These are phyloP conservation scores for Kuschelorhynchus macadamiae DNA, from an alignment of 2,888 invertebrate species.

Conservation along the genomic window DNA sequence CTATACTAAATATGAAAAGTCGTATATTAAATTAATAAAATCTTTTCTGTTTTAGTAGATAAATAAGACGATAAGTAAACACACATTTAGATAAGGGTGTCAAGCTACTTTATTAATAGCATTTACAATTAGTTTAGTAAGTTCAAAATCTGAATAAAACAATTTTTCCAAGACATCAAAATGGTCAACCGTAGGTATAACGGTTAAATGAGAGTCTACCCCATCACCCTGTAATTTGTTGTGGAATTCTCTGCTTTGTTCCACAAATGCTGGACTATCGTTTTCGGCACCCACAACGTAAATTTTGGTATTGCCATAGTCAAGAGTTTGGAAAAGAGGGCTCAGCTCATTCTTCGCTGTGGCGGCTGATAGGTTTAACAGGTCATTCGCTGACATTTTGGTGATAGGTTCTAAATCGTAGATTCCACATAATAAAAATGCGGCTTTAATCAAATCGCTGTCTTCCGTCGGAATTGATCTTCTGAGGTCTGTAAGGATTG, in stretches of 20 bases:
- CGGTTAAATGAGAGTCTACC: conserved; percentile 73
- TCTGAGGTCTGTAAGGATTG: conserved; percentile 71
- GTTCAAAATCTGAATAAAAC: conserved; percentile 70
- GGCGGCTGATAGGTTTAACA: conserved; percentile 74
- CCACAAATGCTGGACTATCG: conserved; percentile 79
- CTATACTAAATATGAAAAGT: no score
- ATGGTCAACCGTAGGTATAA: conserved; percentile 75
- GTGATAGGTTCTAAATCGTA: conserved; percentile 82
- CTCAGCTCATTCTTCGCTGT: conserved; percentile 71
- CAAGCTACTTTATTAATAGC: conserved; percentile 25
- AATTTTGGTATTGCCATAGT: conserved; percentile 59
- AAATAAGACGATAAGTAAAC: no score
- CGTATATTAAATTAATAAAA: no score
- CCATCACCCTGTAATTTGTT: conserved; percentile 68
- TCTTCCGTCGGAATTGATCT: conserved; percentile 57
- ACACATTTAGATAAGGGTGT: no score
- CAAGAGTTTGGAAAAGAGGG: conserved; percentile 48
- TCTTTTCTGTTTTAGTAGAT: no score
- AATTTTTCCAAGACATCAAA: conserved; percentile 83
- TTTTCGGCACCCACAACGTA: conserved; percentile 75
- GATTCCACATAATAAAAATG: conserved; percentile 83
- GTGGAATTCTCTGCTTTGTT: conserved; percentile 76
- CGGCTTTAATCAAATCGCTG: conserved; percentile 71
- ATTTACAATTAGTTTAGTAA: conserved; percentile 67
- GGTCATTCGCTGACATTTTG: conserved; percentile 76